A percentile compares a stretch with the other conserved stretches of the same genome.
These are phyloP conservation scores for Drosophila quinaria DNA, from an alignment of 2,888 invertebrate species.

Conservation along the genomic window DNA sequence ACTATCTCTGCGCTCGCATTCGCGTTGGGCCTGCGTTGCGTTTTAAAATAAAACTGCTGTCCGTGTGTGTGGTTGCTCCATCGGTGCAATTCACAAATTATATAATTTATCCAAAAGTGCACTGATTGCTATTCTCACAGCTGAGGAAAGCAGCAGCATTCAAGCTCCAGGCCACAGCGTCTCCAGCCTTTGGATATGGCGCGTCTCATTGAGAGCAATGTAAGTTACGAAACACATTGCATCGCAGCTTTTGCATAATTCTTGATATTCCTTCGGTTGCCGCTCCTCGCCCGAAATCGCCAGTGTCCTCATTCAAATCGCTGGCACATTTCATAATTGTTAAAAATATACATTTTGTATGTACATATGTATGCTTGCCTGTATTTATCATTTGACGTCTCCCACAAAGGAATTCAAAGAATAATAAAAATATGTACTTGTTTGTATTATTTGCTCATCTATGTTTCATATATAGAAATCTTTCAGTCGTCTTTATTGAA, in stretches of 20 bases:
- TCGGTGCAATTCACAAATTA: conserved; percentile 49
- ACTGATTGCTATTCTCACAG: conserved; percentile 52
- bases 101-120: conserved; percentile 58
- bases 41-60: conserved; percentile 52
- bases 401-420: conserved; percentile 38
- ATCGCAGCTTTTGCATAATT: conserved; percentile 65
- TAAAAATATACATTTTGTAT: conserved; percentile 51
- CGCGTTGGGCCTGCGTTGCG: conserved; percentile 59
- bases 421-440: conserved; percentile 20
- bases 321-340: conserved; percentile 54
- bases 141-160: conserved; percentile 3
- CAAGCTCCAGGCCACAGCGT: conserved; percentile 20
- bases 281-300: not conserved
- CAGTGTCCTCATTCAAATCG: conserved; percentile 4
- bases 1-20: conserved; percentile 46
- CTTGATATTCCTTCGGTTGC: conserved; percentile 4
- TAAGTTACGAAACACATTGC: conserved; percentile 63
- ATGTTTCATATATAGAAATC: not conserved
- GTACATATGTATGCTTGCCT: conserved; percentile 1
- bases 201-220: conserved; percentile 68
- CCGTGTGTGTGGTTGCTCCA: conserved; percentile 39
- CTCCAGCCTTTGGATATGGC: conserved; percentile 55
- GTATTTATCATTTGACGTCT: conserved; percentile 38
- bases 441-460: conserved; percentile 21
- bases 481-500: not conserved